Conservation (phyloP, 2,113 vertebrate genomes). For the Tretioscincus oriximinensis region DNA sequence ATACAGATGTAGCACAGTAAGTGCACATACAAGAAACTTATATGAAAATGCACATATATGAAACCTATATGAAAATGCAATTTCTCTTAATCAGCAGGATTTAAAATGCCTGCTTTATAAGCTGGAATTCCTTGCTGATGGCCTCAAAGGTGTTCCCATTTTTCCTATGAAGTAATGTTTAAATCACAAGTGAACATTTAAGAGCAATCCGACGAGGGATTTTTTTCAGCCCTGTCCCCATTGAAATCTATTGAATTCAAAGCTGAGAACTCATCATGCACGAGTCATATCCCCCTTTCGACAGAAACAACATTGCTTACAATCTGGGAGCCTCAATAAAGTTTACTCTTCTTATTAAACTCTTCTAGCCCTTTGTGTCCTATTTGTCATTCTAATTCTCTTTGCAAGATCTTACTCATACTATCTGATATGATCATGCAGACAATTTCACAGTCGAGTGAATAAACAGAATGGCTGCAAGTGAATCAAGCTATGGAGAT, state of each 20-base stretch:
- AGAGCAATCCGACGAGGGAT: too few species aligned
- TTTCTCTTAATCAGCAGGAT: too few species aligned
- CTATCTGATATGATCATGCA: neutral
- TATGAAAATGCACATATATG: too few species aligned
- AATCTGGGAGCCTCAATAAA: neutral
- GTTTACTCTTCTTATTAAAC: neutral
- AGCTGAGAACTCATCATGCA: neutral
- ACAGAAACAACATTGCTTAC: neutral
- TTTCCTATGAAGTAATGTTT: too few species aligned
- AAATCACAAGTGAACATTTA: too few species aligned
- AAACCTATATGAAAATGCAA: too few species aligned
- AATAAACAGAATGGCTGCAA: neutral
- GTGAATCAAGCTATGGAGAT: neutral
- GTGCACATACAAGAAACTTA: too few species aligned
- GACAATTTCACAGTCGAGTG: conserved; percentile 8
- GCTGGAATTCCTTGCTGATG: too few species aligned
- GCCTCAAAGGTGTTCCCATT: too few species aligned
- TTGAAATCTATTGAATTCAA: neutral
- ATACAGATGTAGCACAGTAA: too few species aligned
- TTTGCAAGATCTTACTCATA: conserved; percentile 26
- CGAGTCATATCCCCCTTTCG: neutral
- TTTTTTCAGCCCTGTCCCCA: too few species aligned
- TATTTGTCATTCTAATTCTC: neutral
- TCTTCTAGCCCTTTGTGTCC: neutral
- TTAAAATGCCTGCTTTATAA: too few species aligned